Evolutionary conservation across 2,888 invertebrate genomes (phyloP), one percentile per base, ranked within the genome.

Genomic region (Sminthurinus aureus): DNA sequence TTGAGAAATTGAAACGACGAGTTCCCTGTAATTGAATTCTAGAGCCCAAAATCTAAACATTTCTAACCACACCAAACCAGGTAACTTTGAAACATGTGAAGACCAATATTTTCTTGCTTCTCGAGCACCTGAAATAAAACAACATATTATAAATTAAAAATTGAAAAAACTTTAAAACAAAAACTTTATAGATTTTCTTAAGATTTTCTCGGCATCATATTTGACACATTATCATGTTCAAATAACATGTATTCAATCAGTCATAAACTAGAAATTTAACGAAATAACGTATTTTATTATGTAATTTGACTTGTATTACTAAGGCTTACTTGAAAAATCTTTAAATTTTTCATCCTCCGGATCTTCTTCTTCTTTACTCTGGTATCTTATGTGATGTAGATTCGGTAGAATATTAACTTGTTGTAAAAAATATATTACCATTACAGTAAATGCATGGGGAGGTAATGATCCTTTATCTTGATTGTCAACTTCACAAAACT

Each of bases 401-500:
- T 92, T 90, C 22, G 92, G 92, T 58, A 92, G 89, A 1, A 91
- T 84, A 50, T 88, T 84, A 58, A 88, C 85, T 85, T 91, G 91
- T 87, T 92, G 92, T 76, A 92, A 89, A 88, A 90, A 92, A 88
- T 91, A 91, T 11, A 92, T 89, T 0, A 91, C 90, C 91, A 93
- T 90, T 67, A 93, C 85, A 51, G 90, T 89, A 87, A 91, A 91
- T 52, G 91, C 90, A 86, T 91, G 91, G 0, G 92, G 89, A 0
- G 92, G 92, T 71, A 92, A 89, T 18, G 91, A 91, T 11, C 92
- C 92, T 77, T 89, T 89, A 22, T 90, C 89, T 85, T 91, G 91
- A 64, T 90, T 89, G 87, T 92, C 92, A 64, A 92, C 88, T 66
- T 89, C 88, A 87, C 91, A 91, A 3, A 91, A 74, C 91, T 91